These are phyloP conservation scores for Drosophila kuntzei DNA, from an alignment of 2,888 invertebrate genomes.

Conservation along the genomic window DNA sequence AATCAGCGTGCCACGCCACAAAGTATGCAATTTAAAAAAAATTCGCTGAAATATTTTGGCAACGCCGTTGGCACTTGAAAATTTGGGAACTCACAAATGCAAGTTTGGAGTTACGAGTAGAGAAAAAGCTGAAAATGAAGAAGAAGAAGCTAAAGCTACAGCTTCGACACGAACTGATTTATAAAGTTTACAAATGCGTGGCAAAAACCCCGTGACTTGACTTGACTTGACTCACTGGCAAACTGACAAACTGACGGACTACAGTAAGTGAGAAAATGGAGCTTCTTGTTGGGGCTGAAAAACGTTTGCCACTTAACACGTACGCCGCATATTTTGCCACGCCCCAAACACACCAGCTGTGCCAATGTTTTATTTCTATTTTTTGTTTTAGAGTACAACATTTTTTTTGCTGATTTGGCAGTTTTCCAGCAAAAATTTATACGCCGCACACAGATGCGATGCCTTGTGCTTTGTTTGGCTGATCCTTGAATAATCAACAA, in stretches of 20 bases:
- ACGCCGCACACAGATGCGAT: constrained; percentile 61
- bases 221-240: constrained; percentile 54
- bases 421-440: constrained; percentile 68
- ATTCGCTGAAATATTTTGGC: constrained; percentile 43
- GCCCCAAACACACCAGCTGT: constrained; percentile 30
- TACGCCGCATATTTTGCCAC: constrained; percentile 81
- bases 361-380: constrained; percentile 15
- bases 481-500: constrained; percentile 81
- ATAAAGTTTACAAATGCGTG: constrained; percentile 81
- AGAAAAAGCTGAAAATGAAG: not conserved
- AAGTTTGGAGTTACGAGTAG: not conserved
- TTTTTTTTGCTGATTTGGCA: constrained; percentile 76
- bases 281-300: constrained; percentile 62
- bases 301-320: constrained; percentile 80
- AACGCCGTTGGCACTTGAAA: constrained; percentile 51
- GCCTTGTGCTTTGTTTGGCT: constrained; percentile 80
- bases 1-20: constrained; percentile 71
- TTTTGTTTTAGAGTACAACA: constrained; percentile 66
- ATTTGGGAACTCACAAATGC: constrained; percentile 15
- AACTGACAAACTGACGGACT: constrained; percentile 44
- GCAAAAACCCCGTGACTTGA: constrained; percentile 81
- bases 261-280: not conserved
- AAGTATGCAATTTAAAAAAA: constrained; percentile 78
- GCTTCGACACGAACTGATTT: constrained; percentile 80
- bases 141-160: constrained; percentile 42